Conservation (phyloP, 2,113 vertebrate genomes). For the Neogale vison region DNA sequence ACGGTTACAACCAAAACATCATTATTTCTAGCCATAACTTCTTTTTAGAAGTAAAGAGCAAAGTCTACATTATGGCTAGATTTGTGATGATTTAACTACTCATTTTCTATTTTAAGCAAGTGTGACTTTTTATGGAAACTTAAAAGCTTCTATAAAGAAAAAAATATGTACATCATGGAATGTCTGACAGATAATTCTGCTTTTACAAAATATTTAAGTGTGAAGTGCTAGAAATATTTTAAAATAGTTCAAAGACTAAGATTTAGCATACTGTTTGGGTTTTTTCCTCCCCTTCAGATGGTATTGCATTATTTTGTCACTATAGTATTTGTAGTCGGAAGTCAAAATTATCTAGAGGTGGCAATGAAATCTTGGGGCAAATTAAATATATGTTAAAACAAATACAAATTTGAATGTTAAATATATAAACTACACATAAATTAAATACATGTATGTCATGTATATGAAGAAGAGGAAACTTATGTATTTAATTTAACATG, state of each 20-base stretch:
- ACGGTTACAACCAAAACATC: background rate
- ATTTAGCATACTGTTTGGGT: background rate
- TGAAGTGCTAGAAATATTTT: conserved; percentile 38
- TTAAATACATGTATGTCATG: background rate
- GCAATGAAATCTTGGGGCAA: background rate
- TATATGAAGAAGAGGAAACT: background rate
- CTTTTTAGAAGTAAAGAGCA: conserved; percentile 1
- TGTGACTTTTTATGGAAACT: conserved; percentile 10
- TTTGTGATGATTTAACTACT: background rate
- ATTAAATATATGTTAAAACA: conserved; percentile 5
- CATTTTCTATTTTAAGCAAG: conserved; percentile 54
- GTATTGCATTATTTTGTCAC: background rate
- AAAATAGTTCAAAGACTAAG: conserved; percentile 20
- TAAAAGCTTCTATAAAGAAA: conserved; percentile 28
- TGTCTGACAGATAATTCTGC: conserved; percentile 15
- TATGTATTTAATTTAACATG: background rate
- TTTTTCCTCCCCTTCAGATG: background rate
- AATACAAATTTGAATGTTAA: background rate
- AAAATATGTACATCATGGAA: background rate
- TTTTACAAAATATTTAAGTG: conserved; percentile 37
- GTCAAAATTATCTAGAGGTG: background rate
- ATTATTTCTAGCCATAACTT: background rate
- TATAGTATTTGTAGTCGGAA: background rate
- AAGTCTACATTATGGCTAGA: background rate
- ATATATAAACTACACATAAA: background rate